These are phyloP conservation scores for Agrenia bidenticulata DNA, from an alignment of 2,888 invertebrate species.

Conservation along the genomic window DNA sequence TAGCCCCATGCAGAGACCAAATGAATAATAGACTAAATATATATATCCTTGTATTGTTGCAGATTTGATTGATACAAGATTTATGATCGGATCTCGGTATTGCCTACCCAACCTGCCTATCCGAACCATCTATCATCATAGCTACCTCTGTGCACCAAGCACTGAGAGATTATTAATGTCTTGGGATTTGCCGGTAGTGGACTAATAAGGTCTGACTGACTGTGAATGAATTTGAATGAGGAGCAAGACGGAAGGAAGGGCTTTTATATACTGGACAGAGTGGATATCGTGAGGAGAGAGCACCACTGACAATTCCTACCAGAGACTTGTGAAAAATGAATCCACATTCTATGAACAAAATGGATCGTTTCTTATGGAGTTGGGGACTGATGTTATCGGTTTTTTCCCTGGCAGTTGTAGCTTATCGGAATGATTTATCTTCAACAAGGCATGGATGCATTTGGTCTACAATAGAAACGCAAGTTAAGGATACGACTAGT, in stretches of 20 bases:
- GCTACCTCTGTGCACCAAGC: conserved; percentile 1
- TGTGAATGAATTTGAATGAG: neutral
- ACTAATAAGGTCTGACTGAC: conserved; percentile 8
- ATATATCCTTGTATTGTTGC: conserved; percentile 13
- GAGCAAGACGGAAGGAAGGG: conserved; percentile 1
- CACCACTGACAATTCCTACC: too few species aligned
- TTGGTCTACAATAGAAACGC: conserved; percentile 43
- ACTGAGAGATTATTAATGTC: neutral
- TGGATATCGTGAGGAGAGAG: too few species aligned
- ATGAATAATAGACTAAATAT: conserved; percentile 34
- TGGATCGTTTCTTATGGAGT: conserved; percentile 13
- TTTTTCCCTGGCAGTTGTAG: conserved; percentile 46
- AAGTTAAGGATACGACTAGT: neutral
- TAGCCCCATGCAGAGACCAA: conserved; percentile 34
- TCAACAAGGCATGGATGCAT: conserved; percentile 41
- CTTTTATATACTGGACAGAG: too few species aligned
- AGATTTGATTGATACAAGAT: conserved; percentile 46
- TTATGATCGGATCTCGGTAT: conserved; percentile 29
- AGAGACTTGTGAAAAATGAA: too few species aligned
- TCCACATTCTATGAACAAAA: neutral
- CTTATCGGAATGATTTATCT: conserved; percentile 50
- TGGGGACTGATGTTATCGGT: conserved; percentile 40
- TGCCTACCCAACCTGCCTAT: neutral
- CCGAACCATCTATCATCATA: neutral
- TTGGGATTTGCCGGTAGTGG: neutral